Base-by-base conservation (phyloP, 2,888 invertebrate species). In the Ennomos quercinarius region DNA sequence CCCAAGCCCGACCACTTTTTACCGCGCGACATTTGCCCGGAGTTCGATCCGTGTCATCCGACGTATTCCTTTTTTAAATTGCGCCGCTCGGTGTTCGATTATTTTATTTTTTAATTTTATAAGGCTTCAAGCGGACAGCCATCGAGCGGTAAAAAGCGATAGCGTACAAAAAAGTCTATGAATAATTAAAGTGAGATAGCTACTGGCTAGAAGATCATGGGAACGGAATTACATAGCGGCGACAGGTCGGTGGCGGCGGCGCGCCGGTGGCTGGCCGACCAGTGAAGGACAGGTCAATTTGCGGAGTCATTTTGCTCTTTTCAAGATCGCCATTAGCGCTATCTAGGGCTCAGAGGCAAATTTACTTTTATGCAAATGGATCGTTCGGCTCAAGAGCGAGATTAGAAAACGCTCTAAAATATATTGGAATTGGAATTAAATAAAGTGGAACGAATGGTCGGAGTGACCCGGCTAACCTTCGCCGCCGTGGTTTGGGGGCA, bases 11-110 rank as follows among this genome's bases (percentile, higher is more conserved):
- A 91, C 92, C 87, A 89, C 91, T 92, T 92, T 92, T 92, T 91
- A 91, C 86, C 83, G 87, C 89, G 91, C 92, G 92, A 91, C 92
- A 92, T 92, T 92, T 91, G 91, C 92, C 92, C 91, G 88, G 92
- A 91, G 92, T 92, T 92, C 92, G 91, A 91, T 90, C 91, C 91
- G 89, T 92, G 92, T 92, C 92, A 91, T 91, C 89, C 87, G 90
- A 89, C 91, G 87, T 91, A 90, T 90, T 91, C 89, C 90, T 92
- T 91, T 92, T 91, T 91, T 87, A 87, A 91, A 91, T 89, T 91
- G 89, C 89, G 85, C 84, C 84, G 83, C 65, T 64, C 61, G 64
- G 72, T 76, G 81, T 83, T 89, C 86, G 85, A 86, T 89, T 89
- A 86, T 86, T 87, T 89, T 87, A 79, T 85, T 88, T 88, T 91